phyloP scores from a whole-genome alignment of 2,888 invertebrate species.

The Dichetophora obliterata region DNA sequence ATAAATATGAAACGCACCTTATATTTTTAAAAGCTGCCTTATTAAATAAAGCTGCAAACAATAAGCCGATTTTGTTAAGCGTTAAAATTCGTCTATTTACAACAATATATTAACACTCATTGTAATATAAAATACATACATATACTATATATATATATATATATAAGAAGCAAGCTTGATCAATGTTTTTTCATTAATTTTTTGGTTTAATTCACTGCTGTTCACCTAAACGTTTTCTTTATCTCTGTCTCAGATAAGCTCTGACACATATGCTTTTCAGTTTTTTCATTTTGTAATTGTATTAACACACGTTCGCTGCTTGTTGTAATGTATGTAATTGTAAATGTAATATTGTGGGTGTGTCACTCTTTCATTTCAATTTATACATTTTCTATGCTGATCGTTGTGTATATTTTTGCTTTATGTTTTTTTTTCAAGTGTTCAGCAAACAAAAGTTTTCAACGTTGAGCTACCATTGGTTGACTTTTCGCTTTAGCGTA shows the following conservation, averaged over 20 bases:
- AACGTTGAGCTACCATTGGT: slow-evolving; percentile 38
- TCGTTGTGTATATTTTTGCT: not conserved
- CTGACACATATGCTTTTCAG: not conserved
- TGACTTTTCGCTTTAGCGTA: slow-evolving; percentile 17
- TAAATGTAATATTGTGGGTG: slow-evolving; percentile 49
- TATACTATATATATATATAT: too few species aligned
- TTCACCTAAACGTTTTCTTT: not conserved
- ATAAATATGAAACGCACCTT: too few species aligned
- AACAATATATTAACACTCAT: too few species aligned
- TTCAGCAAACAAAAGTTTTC: slow-evolving; percentile 50
- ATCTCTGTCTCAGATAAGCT: not conserved
- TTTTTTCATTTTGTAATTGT: not conserved
- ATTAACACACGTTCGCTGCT: not conserved
- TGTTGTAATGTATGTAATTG: slow-evolving; percentile 49
- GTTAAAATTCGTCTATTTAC: too few species aligned
- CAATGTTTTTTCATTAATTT: not conserved
- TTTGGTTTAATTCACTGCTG: not conserved
- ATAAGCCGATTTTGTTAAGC: too few species aligned
- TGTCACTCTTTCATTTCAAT: slow-evolving; percentile 22
- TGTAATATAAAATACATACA: too few species aligned
- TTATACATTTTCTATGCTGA: slow-evolving; percentile 1
- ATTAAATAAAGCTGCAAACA: too few species aligned
- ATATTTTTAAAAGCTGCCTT: too few species aligned
- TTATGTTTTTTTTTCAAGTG: slow-evolving; percentile 25
- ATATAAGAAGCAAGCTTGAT: too few species aligned